Base-by-base conservation (phyloP, 2,888 invertebrate species). In the Tinea pellionella region DNA sequence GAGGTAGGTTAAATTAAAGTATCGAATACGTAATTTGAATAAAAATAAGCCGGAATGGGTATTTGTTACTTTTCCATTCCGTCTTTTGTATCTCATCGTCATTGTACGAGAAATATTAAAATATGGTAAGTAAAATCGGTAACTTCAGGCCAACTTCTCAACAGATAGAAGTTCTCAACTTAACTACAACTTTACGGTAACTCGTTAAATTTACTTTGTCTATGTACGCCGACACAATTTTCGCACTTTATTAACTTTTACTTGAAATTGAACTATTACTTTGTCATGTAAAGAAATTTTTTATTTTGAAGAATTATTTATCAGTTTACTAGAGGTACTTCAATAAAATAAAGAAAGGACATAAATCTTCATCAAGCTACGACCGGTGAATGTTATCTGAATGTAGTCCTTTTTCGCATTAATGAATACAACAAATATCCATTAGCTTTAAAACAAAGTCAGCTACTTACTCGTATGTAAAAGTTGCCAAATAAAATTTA, bases 1-100 rank as follows among this genome's bases (percentile, higher is more conserved):
- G n/a, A n/a, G n/a, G n/a, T n/a, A n/a, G n/a, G n/a, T n/a, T n/a
- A n/a, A n/a, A n/a, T n/a, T n/a, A n/a, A n/a, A n/a, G n/a, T n/a
- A n/a, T n/a, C n/a, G n/a, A n/a, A n/a, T n/a, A n/a, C n/a, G n/a
- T 81, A 73, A 81, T 83, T 81, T 82, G 80, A 83, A 83, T 83
- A 71, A 77, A 77, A 80, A 82, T 80, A 76, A 80, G 77, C 73
- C 69, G 68, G 66, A n/a, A n/a, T 42, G 18, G 42, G 73, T 73
- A 80, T 80, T 82, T 82, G 78, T 79, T 78, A 74, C 75, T 74
- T 76, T 81, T 77, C 77, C 77, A 79, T 81, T 77, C 73, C 69
- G 19, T 68, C 72, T 74, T 82, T 81, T 81, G 80, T 79, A 71
- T 65, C 32, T 66, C 65, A 62, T 63, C 64, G 66, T 65, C 66